Percentiles rank a stretch among this genome's conserved stretches.
These are phyloP conservation scores for Diglossa brunneiventris DNA, from an alignment of 2,113 vertebrate species.

Conservation along the genomic window DNA sequence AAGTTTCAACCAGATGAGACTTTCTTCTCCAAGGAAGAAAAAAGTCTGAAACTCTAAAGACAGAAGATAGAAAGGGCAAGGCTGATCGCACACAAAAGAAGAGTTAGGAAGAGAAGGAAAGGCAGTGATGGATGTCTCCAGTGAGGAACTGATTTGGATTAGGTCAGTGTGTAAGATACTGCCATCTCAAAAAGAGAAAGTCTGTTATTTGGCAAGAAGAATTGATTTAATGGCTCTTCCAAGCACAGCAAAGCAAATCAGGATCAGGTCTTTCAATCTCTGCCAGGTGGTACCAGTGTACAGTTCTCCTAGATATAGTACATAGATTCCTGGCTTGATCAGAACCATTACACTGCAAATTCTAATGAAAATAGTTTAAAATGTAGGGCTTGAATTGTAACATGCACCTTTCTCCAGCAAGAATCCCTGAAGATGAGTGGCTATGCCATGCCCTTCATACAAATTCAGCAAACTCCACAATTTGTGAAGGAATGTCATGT, in stretches of 20 bases:
- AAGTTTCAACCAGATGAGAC: background rate
- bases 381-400: background rate
- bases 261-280: background rate
- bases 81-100: background rate
- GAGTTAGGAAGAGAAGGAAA: background rate
- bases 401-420: background rate
- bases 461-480: background rate
- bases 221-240: background rate
- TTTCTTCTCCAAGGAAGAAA: background rate
- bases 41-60: background rate
- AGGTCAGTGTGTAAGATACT: background rate
- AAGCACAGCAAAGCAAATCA: background rate
- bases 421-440: background rate
- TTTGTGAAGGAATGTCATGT: background rate
- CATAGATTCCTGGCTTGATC: background rate
- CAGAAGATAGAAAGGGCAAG: background rate
- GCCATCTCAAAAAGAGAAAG: background rate
- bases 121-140: background rate
- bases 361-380: background rate
- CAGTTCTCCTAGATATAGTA: background rate
- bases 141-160: background rate
- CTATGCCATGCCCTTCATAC: fast-evolving
- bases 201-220: background rate
- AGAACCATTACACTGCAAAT: background rate
- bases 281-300: background rate